These are phyloP conservation scores for Neotoma lepida DNA, from an alignment of 2,113 vertebrate species.

Conservation along the genomic window DNA sequence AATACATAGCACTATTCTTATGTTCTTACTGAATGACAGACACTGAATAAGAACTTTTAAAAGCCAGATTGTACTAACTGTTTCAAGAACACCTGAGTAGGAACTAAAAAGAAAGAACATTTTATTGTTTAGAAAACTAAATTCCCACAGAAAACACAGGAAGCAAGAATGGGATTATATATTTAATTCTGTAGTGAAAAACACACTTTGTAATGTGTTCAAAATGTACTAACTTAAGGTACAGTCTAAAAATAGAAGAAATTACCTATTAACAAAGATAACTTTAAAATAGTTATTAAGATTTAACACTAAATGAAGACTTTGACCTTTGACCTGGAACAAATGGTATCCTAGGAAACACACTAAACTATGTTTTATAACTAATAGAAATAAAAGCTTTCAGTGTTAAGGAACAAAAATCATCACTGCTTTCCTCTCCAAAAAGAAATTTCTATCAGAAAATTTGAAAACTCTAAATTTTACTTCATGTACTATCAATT, in stretches of 20 bases:
- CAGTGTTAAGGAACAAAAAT: neutral
- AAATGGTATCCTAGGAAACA: neutral
- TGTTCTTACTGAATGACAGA: neutral
- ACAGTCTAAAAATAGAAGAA: neutral
- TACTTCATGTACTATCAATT: neutral
- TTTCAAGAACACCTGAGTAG: slow-evolving; percentile 26
- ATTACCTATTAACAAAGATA: slow-evolving; percentile 13
- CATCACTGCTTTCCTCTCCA: neutral
- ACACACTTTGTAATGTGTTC: slow-evolving; percentile 12
- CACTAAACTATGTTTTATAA: neutral
- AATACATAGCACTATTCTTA: neutral
- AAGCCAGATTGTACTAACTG: slow-evolving; percentile 14
- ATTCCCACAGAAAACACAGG: neutral
- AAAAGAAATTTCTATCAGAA: slow-evolving; percentile 33
- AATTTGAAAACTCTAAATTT: slow-evolving; percentile 49
- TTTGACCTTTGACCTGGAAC: neutral
- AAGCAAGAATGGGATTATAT: slow-evolving; percentile 43
- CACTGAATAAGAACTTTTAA: slow-evolving; percentile 26
- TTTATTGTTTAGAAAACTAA: slow-evolving; percentile 42
- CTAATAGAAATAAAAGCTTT: slow-evolving; percentile 5
- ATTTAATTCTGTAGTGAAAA: slow-evolving; percentile 50
- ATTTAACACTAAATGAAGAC: slow-evolving; percentile 54
- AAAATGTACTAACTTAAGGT: slow-evolving; percentile 18
- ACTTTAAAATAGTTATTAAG: slow-evolving; percentile 52
- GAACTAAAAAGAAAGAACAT: neutral